Conservation (phyloP, 2,113 vertebrate species). For the Pimephales promelas region DNA sequence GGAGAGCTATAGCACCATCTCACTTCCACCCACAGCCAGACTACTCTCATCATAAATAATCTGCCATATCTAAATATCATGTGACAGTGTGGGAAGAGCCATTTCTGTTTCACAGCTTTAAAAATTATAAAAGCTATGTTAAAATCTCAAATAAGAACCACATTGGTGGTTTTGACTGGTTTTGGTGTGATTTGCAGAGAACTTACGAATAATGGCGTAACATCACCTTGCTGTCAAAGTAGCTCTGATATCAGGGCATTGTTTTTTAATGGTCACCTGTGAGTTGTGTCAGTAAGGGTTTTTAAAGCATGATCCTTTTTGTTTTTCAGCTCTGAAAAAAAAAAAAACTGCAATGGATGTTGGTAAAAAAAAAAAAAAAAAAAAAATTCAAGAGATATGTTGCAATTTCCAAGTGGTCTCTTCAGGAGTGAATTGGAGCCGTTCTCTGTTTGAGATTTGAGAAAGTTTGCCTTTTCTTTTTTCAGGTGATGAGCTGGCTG, state of each 20-base stretch:
- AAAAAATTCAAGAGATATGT: background rate
- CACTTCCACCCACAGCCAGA: slow-evolving; percentile 58
- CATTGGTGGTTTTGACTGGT: slow-evolving; percentile 15
- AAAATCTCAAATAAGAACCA: slow-evolving; percentile 59
- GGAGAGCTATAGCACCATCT: slow-evolving; percentile 42
- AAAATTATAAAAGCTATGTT: slow-evolving; percentile 60
- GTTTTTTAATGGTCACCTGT: slow-evolving; percentile 8
- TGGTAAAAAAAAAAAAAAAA: background rate
- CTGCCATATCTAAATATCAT: slow-evolving; percentile 57
- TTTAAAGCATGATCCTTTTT: slow-evolving; percentile 3
- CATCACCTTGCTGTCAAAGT: background rate
- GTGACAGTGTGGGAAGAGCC: slow-evolving; percentile 55
- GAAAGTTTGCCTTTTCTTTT: slow-evolving; percentile 14
- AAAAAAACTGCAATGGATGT: background rate
- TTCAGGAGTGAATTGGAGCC: background rate
- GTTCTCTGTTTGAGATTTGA: background rate
- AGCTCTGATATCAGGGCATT: slow-evolving; percentile 4
- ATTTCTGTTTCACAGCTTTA: slow-evolving; percentile 48
- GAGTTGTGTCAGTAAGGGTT: slow-evolving; percentile 14
- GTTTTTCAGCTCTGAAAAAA: slow-evolving; percentile 3
- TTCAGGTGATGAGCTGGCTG: slow-evolving; percentile 62
- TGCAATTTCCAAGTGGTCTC: background rate
- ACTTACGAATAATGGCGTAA: slow-evolving; percentile 2
- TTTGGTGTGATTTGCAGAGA: slow-evolving; percentile 35
- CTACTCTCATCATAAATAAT: slow-evolving; percentile 58